A percentile compares a stretch with the other conserved stretches of the same genome.
These are phyloP conservation scores for Vulpes ferrilata DNA, from an alignment of 2,113 vertebrate genomes.

Conservation along the genomic window DNA sequence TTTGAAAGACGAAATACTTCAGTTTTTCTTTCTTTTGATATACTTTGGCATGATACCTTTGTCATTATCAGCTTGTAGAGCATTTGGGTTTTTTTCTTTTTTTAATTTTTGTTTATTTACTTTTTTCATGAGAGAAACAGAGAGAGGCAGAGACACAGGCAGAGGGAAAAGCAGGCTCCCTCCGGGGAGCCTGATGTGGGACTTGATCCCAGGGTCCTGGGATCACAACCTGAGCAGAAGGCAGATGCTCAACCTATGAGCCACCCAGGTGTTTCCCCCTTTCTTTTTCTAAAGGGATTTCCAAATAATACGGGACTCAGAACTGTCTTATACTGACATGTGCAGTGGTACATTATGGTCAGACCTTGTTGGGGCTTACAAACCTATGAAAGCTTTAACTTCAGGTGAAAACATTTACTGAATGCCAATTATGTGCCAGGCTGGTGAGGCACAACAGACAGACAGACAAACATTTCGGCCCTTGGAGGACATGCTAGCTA, in stretches of 20 bases:
- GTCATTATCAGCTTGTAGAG: not conserved
- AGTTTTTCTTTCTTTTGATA: not conserved
- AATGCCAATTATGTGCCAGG: not conserved
- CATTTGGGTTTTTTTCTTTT: not conserved
- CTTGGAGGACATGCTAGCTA: not conserved
- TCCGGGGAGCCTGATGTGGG: no score
- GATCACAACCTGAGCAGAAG: no score
- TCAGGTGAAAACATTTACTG: not conserved
- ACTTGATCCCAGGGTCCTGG: no score
- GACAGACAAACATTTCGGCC: not conserved
- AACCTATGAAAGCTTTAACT: not conserved
- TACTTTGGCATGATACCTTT: not conserved
- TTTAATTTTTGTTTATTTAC: no score
- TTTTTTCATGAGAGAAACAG: no score
- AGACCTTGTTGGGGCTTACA: not conserved
- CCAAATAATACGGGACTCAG: not conserved
- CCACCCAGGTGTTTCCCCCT: no score
- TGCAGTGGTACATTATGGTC: not conserved
- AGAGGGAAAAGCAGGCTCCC: no score
- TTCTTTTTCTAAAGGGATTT: slow-evolving; percentile 23
- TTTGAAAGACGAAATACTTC: slow-evolving; percentile 8
- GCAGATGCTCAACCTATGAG: no score
- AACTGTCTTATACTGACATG: not conserved
- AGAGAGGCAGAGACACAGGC: no score
- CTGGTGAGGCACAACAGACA: not conserved